Base-by-base conservation (phyloP, 2,797 vertebrate species). In the Hypotaenidia okinawae region DNA sequence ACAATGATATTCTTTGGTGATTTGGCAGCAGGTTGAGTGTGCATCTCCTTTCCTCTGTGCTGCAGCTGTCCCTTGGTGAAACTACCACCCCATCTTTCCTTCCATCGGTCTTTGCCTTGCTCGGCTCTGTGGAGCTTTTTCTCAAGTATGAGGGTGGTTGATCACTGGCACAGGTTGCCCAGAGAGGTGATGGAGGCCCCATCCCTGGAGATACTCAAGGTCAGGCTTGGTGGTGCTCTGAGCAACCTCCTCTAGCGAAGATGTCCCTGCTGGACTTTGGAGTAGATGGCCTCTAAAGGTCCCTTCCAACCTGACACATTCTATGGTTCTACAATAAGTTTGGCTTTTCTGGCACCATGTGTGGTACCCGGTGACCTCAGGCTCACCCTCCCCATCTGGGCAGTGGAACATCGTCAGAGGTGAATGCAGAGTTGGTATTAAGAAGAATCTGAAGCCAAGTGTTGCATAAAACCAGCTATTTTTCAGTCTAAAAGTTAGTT, bases 1-100 rank as follows among this genome's bases (percentile, higher is more conserved):
- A 76, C 14, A 27, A 33, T 0, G 19, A 57, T n/a, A 5, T 32
- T 67, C 25, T 17, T 0, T 8, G 33, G 43, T 52, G 39, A 12
- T 57, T 7, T n/a, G 82, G 64, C 32, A 16, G 0, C 2, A 37
- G 19, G 10, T 14, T 33, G 23, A 1, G 27, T 2, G 27, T 8
- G 7, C 11, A 6, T 10, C n/a, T 77, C 57, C 25, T 22, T 30
- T 14, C 32, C 5, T 49, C 21, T 41, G 1, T 6, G 47, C 43
- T 13, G 18, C 33, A 13, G 33, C 7, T 68, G 6, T 17, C 19
- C 25, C 8, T 21, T 69, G 9, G 11, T 11, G 32, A 64, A 79
- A 6, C 22, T 30, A 4, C 63, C 82, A 62, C 15, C 14, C 7
- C 8, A 5, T 16, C 47, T 73, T 58, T 33, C 45, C 16, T 79